Base-by-base conservation (phyloP, 2,113 vertebrate genomes). In the Coregonus clupeaformis region DNA sequence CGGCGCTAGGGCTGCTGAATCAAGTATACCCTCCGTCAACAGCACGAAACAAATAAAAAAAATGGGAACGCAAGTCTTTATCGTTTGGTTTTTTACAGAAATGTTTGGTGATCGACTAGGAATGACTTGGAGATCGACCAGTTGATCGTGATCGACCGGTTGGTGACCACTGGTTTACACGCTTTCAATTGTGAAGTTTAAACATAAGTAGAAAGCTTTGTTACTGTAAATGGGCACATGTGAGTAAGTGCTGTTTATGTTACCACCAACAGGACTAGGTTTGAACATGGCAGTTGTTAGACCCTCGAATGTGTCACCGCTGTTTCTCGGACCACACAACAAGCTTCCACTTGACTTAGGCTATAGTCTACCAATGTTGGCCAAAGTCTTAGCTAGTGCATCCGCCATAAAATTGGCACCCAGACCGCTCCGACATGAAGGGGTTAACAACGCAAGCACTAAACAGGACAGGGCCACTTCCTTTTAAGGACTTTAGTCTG, bases 401-500 rank as follows among this genome's bases (percentile, higher is more conserved):
- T 22, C 36, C 11, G 7, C 18, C 36, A 12, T n/a, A 9, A 42
- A 24, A 68, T 16, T 45, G 67, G 20, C 16, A 45, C 36, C n/a
- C 55, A 13, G n/a, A 57, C 13, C 71, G 13, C 57, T 52, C 36
- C 9, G 64, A 36, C 67, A 76, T 42, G 75, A 84, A 89, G 32
- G 32, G 69, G 82, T 86, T 86, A 82, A 84, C 47, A 49, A 13
- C 4, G 36, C 55, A 49, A 66, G 85, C 82, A 83, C 79, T 69
- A 70, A 85, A 75, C 81, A 80, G 72, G 79, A 84, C 80, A 68
- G 75, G 76, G 79, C 80, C 68, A 70, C 83, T 89, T 86, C 92
- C 92, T 91, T 93, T 88, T 93, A 92, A 86, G 91, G 91, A 29
- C 76, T 71, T 69, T 82, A 85, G 77, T 83, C 80, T 80, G 73